These are phyloP conservation scores for Dynastes maya DNA, from an alignment of 2,888 invertebrate genomes.

Conservation along the genomic window DNA sequence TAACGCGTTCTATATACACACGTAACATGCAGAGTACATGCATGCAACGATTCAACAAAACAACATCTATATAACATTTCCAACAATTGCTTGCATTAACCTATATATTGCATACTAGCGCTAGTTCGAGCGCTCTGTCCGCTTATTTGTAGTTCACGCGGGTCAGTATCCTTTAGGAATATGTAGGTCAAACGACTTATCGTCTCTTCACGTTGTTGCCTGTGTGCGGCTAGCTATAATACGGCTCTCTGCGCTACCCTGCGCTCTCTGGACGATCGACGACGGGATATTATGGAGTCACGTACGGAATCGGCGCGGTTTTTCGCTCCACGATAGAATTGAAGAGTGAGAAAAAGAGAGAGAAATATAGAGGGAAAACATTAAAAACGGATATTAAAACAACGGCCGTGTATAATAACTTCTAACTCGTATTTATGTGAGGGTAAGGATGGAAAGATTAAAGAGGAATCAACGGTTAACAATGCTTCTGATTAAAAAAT, in stretches of 20 bases:
- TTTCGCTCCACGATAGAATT: not conserved
- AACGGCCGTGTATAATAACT: constrained; percentile 10
- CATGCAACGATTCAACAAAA: constrained; percentile 2
- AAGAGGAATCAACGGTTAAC: not conserved
- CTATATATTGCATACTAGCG: constrained; percentile 49
- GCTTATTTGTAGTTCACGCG: constrained; percentile 53
- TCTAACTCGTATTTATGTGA: not conserved
- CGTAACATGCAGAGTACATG: no score
- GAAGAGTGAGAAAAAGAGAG: no score
- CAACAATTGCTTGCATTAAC: constrained; percentile 48
- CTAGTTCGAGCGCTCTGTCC: constrained; percentile 35
- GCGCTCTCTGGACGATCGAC: not conserved
- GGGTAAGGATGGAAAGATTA: not conserved
- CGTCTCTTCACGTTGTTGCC: constrained; percentile 36
- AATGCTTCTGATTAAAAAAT: not conserved
- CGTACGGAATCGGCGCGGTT: constrained; percentile 22
- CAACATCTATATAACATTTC: constrained; percentile 27
- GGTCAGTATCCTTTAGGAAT: constrained; percentile 60
- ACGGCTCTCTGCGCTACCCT: constrained; percentile 19
- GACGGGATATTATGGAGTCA: constrained; percentile 8
- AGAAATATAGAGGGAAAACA: no score
- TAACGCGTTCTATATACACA: no score
- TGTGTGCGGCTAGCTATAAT: not conserved
- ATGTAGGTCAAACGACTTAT: constrained; percentile 58
- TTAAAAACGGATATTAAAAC: not conserved